These are phyloP conservation scores for Psilopsiagon aymara DNA, from an alignment of 2,113 vertebrate species.

Conservation along the genomic window DNA sequence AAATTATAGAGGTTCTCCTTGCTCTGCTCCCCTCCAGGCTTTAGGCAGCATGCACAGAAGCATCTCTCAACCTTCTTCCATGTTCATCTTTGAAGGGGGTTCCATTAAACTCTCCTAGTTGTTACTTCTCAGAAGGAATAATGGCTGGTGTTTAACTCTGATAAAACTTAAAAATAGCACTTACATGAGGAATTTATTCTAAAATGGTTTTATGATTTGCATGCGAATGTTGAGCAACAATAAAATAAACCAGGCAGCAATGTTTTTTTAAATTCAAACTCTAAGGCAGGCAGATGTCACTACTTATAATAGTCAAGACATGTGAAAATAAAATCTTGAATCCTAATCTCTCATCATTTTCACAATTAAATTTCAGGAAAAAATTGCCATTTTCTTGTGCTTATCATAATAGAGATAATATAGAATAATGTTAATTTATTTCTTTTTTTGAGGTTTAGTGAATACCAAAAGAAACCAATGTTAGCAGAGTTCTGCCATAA, in stretches of 20 bases:
- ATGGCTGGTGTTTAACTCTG: constrained; percentile 13
- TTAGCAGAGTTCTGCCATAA: not conserved
- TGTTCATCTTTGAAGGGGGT: constrained; percentile 30
- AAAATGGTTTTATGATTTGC: not conserved
- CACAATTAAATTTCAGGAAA: not conserved
- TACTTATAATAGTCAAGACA: not conserved
- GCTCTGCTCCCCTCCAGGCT: constrained; percentile 35
- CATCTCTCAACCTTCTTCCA: constrained; percentile 28
- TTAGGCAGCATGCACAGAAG: constrained; percentile 32
- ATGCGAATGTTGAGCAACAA: not conserved
- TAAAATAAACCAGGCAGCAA: not conserved
- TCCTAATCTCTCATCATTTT: not conserved
- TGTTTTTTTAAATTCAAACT: not conserved
- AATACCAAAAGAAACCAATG: not conserved
- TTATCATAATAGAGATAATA: not conserved
- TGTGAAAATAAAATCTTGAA: not conserved
- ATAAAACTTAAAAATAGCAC: constrained; percentile 19
- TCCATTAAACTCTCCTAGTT: constrained; percentile 34
- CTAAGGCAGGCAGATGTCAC: not conserved
- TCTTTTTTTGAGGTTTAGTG: not conserved
- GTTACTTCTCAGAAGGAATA: constrained; percentile 42
- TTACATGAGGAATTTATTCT: not conserved
- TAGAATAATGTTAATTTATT: not conserved
- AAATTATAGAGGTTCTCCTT: constrained; percentile 53
- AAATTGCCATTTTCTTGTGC: not conserved